Evolutionary conservation across 1,140 invertebrate species (phyloP), one percentile per base, ranked within the genome.

Genomic region (Caenorhabditis latens): DNA sequence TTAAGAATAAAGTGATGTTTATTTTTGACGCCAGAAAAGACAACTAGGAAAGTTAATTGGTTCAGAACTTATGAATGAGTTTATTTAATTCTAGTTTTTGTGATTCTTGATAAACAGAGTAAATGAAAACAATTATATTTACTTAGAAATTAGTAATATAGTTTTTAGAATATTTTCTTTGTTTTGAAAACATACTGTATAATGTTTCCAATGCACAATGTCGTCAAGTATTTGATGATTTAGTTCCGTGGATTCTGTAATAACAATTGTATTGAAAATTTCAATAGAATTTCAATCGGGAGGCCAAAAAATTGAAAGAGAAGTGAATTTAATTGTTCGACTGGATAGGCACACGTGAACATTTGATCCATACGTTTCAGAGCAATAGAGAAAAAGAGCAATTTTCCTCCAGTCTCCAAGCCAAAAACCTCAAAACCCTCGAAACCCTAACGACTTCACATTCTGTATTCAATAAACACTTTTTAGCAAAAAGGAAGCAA

Each of bases 381-480:
- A 24, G 71, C 24, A 32, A 40, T 11, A 63, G 24, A 63, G 46
- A 46, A 71, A 71, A 71, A 71, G n/a, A 50, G 71, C 71, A 79
- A 79, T 79, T 79, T 79, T 50, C 32, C 21, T 40, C 9, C 50
- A 3, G 11, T 46, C 40, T 40, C 40, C 11, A 43, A 53, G 11
- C 71, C 71, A 79, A 48, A 63, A 63, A 63, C 61, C 65, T 46
- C n/a, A 11, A 53, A 43, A 24, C 24, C 65, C 19, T 19, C n/a
- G 24, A 43, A 79, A 79, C 71, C 71, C n/a, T 79, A 79, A 79
- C 71, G 71, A 79, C 71, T 79, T 79, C 71, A 79, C 71, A 79
- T 79, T 79, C 71, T 79, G 71, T 79, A 79, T 79, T 79, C 71
- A 79, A 79, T 79, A 79, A 79, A 79, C 71, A 79, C 46, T 79